These are phyloP conservation scores for Apogon hyalosoma DNA, from an alignment of 2,797 vertebrate species.

Conservation along the genomic window DNA sequence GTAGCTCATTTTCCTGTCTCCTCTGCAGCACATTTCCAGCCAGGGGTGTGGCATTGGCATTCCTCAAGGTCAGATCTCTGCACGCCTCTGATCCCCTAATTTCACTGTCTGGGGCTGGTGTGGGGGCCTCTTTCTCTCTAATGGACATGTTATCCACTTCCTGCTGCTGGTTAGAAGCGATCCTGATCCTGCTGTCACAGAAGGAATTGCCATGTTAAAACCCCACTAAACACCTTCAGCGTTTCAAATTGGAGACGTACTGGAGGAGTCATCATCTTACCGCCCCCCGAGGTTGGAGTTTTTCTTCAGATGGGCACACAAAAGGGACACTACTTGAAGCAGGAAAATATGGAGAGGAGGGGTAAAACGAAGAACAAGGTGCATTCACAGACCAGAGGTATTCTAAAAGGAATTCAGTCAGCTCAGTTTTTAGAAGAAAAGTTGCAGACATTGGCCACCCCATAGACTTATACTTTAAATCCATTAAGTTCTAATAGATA, in stretches of 20 bases:
- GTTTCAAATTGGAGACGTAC: constrained; percentile 41
- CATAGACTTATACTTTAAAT: constrained; percentile 29
- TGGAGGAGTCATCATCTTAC: constrained; percentile 45
- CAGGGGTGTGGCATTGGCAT: constrained; percentile 69
- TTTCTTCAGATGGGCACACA: constrained; percentile 16
- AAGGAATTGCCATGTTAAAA: constrained; percentile 51
- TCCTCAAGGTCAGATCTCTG: constrained; percentile 79
- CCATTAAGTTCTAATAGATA: constrained; percentile 44
- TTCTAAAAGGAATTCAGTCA: constrained; percentile 61
- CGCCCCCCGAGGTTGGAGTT: background rate
- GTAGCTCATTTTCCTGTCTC: constrained; percentile 84
- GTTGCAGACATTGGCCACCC: constrained; percentile 34
- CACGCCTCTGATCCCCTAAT: constrained; percentile 70
- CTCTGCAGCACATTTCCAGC: constrained; percentile 65
- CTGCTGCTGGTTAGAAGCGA: constrained; percentile 59
- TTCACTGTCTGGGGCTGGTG: constrained; percentile 40
- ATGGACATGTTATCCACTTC: constrained; percentile 75
- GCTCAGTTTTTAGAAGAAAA: constrained; percentile 42
- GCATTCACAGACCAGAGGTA: constrained; percentile 31
- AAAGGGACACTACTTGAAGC: background rate
- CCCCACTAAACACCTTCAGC: constrained; percentile 53
- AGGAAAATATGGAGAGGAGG: constrained; percentile 18
- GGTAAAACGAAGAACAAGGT: constrained; percentile 29
- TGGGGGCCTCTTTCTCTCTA: constrained; percentile 38
- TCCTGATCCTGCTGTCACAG: constrained; percentile 45